Percentiles rank a stretch among this genome's conserved stretches.
Conservation (phyloP, 2,888 invertebrate genomes). For the Hyles lineata region DNA sequence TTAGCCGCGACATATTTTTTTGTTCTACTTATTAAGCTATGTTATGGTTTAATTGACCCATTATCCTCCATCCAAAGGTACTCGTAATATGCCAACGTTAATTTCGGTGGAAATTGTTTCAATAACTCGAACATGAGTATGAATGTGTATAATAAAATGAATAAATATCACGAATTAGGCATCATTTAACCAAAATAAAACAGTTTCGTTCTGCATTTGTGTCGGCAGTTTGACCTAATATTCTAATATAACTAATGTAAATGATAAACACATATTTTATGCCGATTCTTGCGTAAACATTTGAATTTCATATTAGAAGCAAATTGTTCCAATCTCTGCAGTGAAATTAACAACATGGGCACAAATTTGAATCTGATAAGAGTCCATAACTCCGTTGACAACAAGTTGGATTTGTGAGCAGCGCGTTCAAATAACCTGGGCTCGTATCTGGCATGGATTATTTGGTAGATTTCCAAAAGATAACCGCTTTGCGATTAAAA, state of each 20-base stretch:
- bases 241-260: neutral
- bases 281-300: neutral
- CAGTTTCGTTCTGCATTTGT: neutral
- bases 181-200: slow-evolving; percentile 1
- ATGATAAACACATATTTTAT: neutral
- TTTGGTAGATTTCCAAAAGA: too few species aligned
- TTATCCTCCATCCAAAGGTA: slow-evolving; percentile 16
- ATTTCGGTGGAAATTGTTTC: slow-evolving; percentile 22
- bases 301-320: neutral
- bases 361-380: too few species aligned
- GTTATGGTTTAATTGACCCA: slow-evolving; percentile 24
- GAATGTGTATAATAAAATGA: slow-evolving; percentile 12
- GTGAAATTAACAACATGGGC: too few species aligned
- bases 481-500: too few species aligned
- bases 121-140: slow-evolving; percentile 13
- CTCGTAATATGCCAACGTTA: slow-evolving; percentile 11
- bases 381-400: too few species aligned
- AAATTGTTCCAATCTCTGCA: neutral
- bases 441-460: too few species aligned
- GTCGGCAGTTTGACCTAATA: neutral
- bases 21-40: slow-evolving; percentile 21
- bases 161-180: slow-evolving; percentile 7
- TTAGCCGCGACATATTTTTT: slow-evolving; percentile 19
- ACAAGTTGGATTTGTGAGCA: too few species aligned
- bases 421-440: too few species aligned